phyloP scores from a whole-genome alignment of 1,140 invertebrate genomes.

The Triops cancriformis region DNA sequence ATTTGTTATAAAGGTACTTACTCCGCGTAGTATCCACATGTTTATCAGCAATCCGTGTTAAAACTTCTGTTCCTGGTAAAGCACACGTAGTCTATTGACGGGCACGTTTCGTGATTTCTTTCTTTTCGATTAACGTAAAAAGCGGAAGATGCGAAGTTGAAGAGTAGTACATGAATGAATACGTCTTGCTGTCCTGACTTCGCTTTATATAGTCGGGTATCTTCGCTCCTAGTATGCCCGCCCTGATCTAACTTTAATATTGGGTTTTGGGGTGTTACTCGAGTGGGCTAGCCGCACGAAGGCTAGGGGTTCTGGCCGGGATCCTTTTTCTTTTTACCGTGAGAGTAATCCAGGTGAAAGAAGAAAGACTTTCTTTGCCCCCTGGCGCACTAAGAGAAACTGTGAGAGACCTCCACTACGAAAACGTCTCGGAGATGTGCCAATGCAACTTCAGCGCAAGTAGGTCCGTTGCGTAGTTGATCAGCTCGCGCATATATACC shows the following conservation, averaged over 20 bases:
- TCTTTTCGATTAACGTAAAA: no score
- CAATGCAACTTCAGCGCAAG: not conserved
- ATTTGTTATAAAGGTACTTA: not conserved
- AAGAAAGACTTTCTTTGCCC: not conserved
- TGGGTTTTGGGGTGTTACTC: not conserved
- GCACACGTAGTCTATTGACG: no score
- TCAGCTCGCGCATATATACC: not conserved
- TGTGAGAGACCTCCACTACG: not conserved
- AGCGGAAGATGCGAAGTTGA: not conserved
- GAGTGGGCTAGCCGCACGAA: not conserved
- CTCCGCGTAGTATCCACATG: not conserved
- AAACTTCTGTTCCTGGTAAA: not conserved
- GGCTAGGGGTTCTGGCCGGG: not conserved
- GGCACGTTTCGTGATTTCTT: no score
- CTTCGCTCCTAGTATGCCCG: not conserved
- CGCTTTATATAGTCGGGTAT: not conserved
- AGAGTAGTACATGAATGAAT: not conserved
- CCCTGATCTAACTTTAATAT: not conserved
- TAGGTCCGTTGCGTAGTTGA: not conserved
- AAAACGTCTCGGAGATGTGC: not conserved
- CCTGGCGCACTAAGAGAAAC: not conserved
- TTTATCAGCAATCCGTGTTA: not conserved
- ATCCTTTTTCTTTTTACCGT: not conserved
- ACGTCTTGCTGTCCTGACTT: not conserved
- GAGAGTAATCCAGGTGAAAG: constrained; percentile 6